Evolutionary conservation across 2,797 vertebrate species (phyloP), one percentile per base, ranked within the genome.

Genomic region (Cirrhinus molitorella): DNA sequence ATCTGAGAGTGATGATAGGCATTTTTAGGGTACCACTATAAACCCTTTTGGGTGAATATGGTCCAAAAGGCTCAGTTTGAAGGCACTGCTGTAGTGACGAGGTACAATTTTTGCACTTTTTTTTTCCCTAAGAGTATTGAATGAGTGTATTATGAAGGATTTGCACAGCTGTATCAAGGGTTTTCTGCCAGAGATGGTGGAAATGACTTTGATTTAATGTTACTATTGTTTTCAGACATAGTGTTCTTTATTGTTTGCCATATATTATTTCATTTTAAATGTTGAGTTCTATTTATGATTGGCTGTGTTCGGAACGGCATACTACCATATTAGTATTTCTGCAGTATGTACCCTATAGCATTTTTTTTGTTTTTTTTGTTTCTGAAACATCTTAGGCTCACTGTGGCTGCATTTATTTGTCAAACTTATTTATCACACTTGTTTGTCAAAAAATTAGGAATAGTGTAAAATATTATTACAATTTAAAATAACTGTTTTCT

Each of bases 161-260:
- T 17, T 81, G 66, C 55, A 81, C 57, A 65, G 65, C 66, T 85
- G 49, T 71, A 76, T 85, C 13, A 63, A 25, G 37, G 17, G 37
- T 23, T 21, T 57, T 85, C 59, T 61, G 25, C 5, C 37, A 59
- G 53, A 3, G 6, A 59, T 9, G 19, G 49, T 76, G 61, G 2
- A 76, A 75, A 43, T 16, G 4, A 23, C 28, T 43, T 67, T 79
- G 40, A 43, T 75, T 71, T 70, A 77, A 57, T 77, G 31, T 77
- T 40, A 49, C 49, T 65, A 51, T 37, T 37, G 23, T 67, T 74
- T 37, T 34, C 79, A 73, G 65, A 49, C 3, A 59, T 55, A 34
- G 70, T 76, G 19, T 71, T 81, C 40, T 57, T 34, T 9, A n/a
- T 61, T 40, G 17, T 81, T 86, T 74, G 28, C n/a, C 59, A 45